Evolutionary conservation across 2,113 vertebrate genomes (phyloP), one percentile per base, ranked within the genome.

Genomic region (Pampusana beccarii): DNA sequence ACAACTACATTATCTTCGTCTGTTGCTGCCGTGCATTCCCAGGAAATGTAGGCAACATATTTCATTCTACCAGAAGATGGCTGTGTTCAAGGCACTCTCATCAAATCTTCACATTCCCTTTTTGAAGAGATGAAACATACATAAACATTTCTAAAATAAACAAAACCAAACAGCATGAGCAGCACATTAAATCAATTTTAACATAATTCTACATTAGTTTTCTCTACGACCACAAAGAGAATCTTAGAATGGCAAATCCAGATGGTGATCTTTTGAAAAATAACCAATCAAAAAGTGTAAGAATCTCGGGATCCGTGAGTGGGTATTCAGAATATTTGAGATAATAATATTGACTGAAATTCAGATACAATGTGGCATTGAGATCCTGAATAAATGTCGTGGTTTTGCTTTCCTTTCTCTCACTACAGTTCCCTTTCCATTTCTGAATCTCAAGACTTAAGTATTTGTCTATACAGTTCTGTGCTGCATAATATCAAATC

Each of bases 141-240:
- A 53, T 36, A 69, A 88, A 34, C 13, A 75, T 70, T 94, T 90
- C 48, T 94, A 94, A 93, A 94, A 82, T 42, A 73, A 80, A 31
- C 44, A 70, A 95, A 96, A 87, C 1, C 17, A 93, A 96, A 61
- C 11, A 81, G 8, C 36, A 56, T 21, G 31, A 40, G 6, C 19
- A 94, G 36, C 88, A 62, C 58, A 75, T 19, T 28, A 69, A 77
- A 77, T 65, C 82, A 5, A 73, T 51, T 70, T 80, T 72, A 85
- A 25, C 23, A 21, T 46, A 90, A 44, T 73, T 81, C 78, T 74
- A 50, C n/a, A 62, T 10, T n/a, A 21, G 38, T 94, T 87, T 95
- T 94, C n/a, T 81, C 23, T 60, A 42, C 23, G 73, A 23, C 3
- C 5, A 50, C 6, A 25, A 80, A 67, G 11, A 82, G 4, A 15